Evolutionary conservation across 2,797 vertebrate genomes (phyloP).

Genomic region (Helostoma temminkii): DNA sequence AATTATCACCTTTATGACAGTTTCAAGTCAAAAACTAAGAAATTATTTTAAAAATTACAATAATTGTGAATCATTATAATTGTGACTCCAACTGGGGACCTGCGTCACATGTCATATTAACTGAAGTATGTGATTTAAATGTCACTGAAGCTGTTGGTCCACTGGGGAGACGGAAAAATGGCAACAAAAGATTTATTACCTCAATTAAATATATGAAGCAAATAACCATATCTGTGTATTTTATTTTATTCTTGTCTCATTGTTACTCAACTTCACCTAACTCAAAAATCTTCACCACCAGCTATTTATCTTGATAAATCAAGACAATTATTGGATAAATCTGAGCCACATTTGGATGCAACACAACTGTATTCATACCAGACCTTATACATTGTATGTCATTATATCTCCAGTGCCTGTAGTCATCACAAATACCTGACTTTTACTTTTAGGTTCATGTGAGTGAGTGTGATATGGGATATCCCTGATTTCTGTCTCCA

Average conservation of each 20-base stretch:
- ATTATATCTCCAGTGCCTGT: background rate
- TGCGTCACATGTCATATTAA: background rate
- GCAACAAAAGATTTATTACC: no score
- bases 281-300: no score
- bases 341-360: background rate
- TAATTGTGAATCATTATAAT: no score
- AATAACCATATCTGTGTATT: no score
- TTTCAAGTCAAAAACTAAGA: no score
- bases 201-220: no score
- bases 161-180: background rate
- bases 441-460: background rate
- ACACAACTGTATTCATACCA: background rate
- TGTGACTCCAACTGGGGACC: slow-evolving; percentile 5
- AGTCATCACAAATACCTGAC: slow-evolving; percentile 4
- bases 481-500: slow-evolving; percentile 22
- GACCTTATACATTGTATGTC: background rate
- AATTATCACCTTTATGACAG: no score
- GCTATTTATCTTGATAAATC: no score
- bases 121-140: background rate
- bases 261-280: no score
- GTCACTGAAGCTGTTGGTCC: background rate
- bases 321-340: no score
- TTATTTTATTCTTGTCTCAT: no score
- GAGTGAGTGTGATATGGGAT: slow-evolving; percentile 23
- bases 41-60: no score